Conservation (phyloP, 1,140 invertebrate genomes). For the Drosophila tropicalis region DNA sequence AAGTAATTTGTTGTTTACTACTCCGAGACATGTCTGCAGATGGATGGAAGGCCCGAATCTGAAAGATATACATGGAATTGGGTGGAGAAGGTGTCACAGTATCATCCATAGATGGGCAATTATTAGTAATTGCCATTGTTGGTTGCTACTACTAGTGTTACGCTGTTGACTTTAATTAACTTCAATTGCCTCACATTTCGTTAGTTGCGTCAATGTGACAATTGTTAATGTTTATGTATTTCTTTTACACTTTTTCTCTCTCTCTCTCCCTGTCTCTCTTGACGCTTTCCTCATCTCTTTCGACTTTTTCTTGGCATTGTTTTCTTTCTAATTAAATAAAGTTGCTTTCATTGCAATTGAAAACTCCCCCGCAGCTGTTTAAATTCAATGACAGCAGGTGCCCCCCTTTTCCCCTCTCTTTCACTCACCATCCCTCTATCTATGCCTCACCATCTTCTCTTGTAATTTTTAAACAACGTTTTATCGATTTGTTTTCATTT, state of each 20-base stretch:
- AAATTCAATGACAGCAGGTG: conserved; percentile 19
- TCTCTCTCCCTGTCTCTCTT: too few species aligned
- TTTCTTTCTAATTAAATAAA: conserved; percentile 44
- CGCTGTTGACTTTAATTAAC: conserved; percentile 70
- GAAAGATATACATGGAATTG: conserved; percentile 10
- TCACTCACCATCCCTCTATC: too few species aligned
- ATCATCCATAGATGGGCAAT: conserved; percentile 43
- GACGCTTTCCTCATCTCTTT: conserved; percentile 27
- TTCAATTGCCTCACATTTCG: conserved; percentile 53
- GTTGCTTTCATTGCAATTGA: conserved; percentile 47
- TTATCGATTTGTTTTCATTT: conserved; percentile 59
- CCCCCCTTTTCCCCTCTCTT: conserved; percentile 4
- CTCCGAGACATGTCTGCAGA: conserved; percentile 21
- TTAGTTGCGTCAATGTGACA: conserved; percentile 74
- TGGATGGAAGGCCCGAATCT: conserved; percentile 1
- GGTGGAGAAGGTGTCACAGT: conserved; percentile 45
- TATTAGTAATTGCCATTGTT: conserved; percentile 49
- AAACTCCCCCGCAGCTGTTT: conserved; percentile 42
- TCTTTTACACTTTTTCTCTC: conserved; percentile 28
- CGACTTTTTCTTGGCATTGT: conserved; percentile 45
- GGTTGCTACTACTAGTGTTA: conserved; percentile 36
- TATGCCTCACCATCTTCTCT: too few species aligned
- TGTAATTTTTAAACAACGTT: conserved; percentile 37
- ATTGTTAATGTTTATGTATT: conserved; percentile 64
- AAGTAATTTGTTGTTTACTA: conserved; percentile 64